Evolutionary conservation across 2,797 vertebrate genomes (phyloP), one percentile per base, ranked within the genome.

Genomic region (Tamandua tetradactyla): DNA sequence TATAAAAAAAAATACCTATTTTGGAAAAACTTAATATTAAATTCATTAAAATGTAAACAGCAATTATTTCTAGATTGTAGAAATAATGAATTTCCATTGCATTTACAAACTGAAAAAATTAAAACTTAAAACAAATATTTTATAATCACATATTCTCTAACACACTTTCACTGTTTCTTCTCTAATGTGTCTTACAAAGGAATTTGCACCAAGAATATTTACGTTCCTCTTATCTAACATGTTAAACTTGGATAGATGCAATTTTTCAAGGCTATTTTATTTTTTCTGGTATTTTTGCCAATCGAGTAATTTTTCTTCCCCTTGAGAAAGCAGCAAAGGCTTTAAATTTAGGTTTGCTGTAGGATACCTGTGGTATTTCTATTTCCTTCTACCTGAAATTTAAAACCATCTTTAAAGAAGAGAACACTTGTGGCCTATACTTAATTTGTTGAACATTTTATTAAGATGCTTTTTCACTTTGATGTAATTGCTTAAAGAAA

Each of bases 51-150:
- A 71, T 30, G 20, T 52, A 49, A 88, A 52, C 9, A 68, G 35
- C 27, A 55, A 44, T 80, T 57, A 64, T 42, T 68, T 87, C 37
- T 84, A 57, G 14, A 5, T 55, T 90, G 5, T 23, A 85, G 30
- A n/a, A 37, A 66, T 5, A 52, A 75, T 71, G 81, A n/a, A 87
- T 2, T 69, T 88, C 6, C 9, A 52, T 74, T 91, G 83, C 25
- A 89, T 96, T 92, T 85, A 61, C 35, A 94, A 74, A 68, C 40
- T 83, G 49, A 52, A 72, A 87, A 93, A 40, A 81, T 14, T 66
- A 40, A 20, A 87, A 68, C 5, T 82, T 91, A 75, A 76, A 8
- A 25, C 57, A 64, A 68, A 88, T 27, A 59, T 89, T 84, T 81
- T 84, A 75, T 57, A 76, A 37, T 40, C 92, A n/a, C 4, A 64